phyloP scores from a whole-genome alignment of 2,797 vertebrate genomes.

The Hephaestus fuliginosus region DNA sequence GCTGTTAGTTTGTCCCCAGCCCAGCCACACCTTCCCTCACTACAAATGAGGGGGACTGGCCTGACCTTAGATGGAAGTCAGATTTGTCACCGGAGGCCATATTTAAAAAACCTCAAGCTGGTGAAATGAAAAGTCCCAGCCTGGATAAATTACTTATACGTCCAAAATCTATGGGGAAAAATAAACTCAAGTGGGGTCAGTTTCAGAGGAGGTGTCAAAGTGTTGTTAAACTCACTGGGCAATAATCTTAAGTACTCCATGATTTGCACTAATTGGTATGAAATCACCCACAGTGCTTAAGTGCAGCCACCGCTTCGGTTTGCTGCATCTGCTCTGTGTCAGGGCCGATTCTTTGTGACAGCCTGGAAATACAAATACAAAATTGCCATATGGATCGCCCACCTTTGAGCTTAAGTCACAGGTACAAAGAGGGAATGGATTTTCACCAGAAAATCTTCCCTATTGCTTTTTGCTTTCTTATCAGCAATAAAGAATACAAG shows the following conservation, averaged over 20 bases:
- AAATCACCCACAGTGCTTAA: constrained; percentile 85
- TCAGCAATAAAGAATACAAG: constrained; percentile 62
- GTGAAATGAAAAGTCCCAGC: constrained; percentile 64
- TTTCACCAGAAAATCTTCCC: constrained; percentile 65
- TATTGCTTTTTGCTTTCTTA: constrained; percentile 60
- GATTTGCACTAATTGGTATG: constrained; percentile 88
- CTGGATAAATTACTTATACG: constrained; percentile 69
- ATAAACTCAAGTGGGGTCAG: constrained; percentile 76
- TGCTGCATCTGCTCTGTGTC: constrained; percentile 82
- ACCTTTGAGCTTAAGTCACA: constrained; percentile 77
- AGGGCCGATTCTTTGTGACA: constrained; percentile 85
- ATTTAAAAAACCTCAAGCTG: constrained; percentile 41
- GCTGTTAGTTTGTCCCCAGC: constrained; percentile 66
- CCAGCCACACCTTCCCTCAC: constrained; percentile 46
- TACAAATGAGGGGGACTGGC: constrained; percentile 51
- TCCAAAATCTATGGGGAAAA: constrained; percentile 69
- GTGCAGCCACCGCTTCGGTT: constrained; percentile 79
- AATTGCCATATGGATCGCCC: constrained; percentile 73
- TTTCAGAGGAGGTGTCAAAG: constrained; percentile 82
- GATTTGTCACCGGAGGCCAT: constrained; percentile 69
- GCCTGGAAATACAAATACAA: constrained; percentile 81
- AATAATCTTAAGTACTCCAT: constrained; percentile 86
- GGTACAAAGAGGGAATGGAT: constrained; percentile 73
- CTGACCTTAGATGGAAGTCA: constrained; percentile 69
- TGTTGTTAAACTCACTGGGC: constrained; percentile 83